These are phyloP conservation scores for Leptinotarsa tumamoca DNA, from an alignment of 2,888 invertebrate genomes.

Conservation along the genomic window DNA sequence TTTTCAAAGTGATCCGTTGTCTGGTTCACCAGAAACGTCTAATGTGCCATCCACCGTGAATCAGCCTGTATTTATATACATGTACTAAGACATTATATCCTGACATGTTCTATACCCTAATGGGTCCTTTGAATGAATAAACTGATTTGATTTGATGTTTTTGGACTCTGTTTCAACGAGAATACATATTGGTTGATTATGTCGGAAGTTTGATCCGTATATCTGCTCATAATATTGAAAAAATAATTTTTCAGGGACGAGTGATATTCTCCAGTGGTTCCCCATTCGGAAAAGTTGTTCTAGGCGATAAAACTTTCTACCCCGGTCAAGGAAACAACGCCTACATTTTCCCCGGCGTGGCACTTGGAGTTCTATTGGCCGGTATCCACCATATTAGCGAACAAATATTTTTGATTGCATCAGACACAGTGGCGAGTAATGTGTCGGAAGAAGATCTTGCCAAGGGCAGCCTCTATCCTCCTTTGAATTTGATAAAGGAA, in stretches of 20 bases:
- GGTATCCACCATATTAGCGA: conserved; percentile 95
- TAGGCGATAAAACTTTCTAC: conserved; percentile 82
- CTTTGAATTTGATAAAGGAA: conserved; percentile 83
- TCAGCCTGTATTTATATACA: no score
- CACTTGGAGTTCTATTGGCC: conserved; percentile 94
- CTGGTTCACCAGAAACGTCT: no score
- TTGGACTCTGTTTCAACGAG: no score
- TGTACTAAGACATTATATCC: no score
- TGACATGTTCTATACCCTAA: no score
- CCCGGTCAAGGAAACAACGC: conserved; percentile 99
- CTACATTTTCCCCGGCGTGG: conserved; percentile 97
- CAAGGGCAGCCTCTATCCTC: conserved; percentile 93
- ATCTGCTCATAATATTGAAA: neutral
- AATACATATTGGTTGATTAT: neutral
- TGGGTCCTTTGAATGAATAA: no score
- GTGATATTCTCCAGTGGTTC: conserved; percentile 96
- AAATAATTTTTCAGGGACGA: conserved; percentile 76
- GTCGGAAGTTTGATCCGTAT: neutral
- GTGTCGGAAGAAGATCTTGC: conserved; percentile 86
- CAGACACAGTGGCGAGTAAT: conserved; percentile 86
- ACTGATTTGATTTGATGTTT: no score
- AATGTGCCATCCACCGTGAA: no score
- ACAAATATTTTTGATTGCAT: conserved; percentile 92
- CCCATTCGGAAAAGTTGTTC: conserved; percentile 89
- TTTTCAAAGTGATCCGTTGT: no score